phyloP scores from a whole-genome alignment of 2,888 invertebrate species.

The Trilocha varians region DNA sequence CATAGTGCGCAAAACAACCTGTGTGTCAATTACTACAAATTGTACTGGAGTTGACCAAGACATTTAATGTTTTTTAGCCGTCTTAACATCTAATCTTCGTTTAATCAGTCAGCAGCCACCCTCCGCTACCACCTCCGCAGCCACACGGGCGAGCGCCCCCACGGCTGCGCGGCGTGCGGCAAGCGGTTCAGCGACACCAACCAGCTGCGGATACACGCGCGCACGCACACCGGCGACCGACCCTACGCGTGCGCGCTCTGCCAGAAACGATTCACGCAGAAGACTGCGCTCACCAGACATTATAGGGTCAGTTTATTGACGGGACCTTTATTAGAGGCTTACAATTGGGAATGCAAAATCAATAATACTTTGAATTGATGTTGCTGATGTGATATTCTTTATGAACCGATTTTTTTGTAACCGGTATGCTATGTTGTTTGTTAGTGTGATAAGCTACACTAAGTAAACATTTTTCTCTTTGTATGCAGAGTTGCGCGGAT shows the following conservation, averaged over 20 bases:
- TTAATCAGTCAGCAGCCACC: conserved; percentile 37
- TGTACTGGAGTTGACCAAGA: too few species aligned
- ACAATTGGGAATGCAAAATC: too few species aligned
- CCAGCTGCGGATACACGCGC: conserved; percentile 35
- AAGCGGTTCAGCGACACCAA: conserved; percentile 37
- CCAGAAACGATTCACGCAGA: conserved; percentile 51
- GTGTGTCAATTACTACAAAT: too few species aligned
- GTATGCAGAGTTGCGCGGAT: too few species aligned
- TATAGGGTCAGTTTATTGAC: conserved; percentile 64
- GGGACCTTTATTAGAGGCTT: too few species aligned
- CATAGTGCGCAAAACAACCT: too few species aligned
- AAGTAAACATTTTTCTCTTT: too few species aligned
- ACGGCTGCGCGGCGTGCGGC: conserved; percentile 29
- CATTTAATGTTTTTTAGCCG: not conserved
- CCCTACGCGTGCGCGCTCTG: conserved; percentile 52
- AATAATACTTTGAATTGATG: too few species aligned
- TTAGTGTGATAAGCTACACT: too few species aligned
- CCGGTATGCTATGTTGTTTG: too few species aligned
- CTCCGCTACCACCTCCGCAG: conserved; percentile 48
- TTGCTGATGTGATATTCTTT: too few species aligned
- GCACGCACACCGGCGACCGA: conserved; percentile 46
- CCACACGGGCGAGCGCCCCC: conserved; percentile 52
- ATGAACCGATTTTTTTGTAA: too few species aligned
- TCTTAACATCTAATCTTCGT: not conserved
- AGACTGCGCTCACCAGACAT: conserved; percentile 62